phyloP scores from a whole-genome alignment of 2,888 invertebrate genomes.

The Liodrosophila aerea region DNA sequence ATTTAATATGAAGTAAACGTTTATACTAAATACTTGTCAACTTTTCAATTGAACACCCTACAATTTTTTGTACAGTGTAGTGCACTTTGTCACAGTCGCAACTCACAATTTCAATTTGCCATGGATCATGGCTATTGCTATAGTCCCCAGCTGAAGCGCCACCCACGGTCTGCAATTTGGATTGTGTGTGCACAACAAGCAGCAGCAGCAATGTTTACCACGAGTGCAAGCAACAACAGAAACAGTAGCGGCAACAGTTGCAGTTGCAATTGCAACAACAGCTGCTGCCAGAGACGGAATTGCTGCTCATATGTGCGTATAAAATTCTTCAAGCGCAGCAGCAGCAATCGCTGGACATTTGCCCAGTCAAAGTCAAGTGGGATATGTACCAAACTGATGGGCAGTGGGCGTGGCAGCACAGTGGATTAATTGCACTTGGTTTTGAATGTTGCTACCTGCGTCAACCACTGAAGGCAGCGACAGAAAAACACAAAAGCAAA shows the following conservation, averaged over 20 bases:
- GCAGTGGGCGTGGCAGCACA: background rate
- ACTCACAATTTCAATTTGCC: constrained; percentile 50
- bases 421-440: constrained; percentile 39
- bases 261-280: constrained; percentile 23
- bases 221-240: constrained; percentile 7
- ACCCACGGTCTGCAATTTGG: background rate
- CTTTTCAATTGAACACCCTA: too few relatives aligned
- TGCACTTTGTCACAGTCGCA: constrained; percentile 14
- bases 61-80: constrained; percentile 5
- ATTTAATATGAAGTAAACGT: too few relatives aligned
- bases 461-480: background rate
- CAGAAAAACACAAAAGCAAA: constrained; percentile 23
- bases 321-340: constrained; percentile 62
- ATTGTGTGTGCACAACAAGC: background rate
- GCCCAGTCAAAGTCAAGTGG: constrained; percentile 9
- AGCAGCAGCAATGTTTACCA: constrained; percentile 4
- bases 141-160: constrained; percentile 19
- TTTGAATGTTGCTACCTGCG: constrained; percentile 30
- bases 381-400: background rate
- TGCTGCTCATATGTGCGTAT: constrained; percentile 44
- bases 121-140: constrained; percentile 18
- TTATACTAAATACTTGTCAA: too few relatives aligned
- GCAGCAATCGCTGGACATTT: constrained; percentile 40
- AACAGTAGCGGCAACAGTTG: constrained; percentile 11
- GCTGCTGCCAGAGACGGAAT: constrained; percentile 54